phyloP scores from a whole-genome alignment of 2,888 invertebrate genomes.

The Eilema depressum region DNA sequence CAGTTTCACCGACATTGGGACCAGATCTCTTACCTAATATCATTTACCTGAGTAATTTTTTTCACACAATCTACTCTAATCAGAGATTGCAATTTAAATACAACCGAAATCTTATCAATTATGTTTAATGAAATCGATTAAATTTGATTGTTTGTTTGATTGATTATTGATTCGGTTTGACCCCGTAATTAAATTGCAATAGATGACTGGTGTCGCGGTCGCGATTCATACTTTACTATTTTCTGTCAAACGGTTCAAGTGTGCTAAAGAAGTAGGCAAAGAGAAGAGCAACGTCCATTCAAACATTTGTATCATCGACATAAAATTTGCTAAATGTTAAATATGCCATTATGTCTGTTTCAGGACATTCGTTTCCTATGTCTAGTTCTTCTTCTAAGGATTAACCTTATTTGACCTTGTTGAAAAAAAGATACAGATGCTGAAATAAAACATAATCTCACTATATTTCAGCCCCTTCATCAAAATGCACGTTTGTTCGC shows the following conservation, averaged over 20 bases:
- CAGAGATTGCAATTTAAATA: conserved; percentile 64
- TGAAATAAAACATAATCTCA: too few relatives aligned
- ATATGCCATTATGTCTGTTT: too few relatives aligned
- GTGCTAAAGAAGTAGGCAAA: background rate
- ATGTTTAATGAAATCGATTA: conserved; percentile 53
- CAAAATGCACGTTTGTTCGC: background rate
- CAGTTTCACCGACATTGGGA: conserved; percentile 80
- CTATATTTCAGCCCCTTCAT: background rate
- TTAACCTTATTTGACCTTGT: too few relatives aligned
- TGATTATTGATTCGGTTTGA: conserved; percentile 46
- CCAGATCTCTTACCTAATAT: conserved; percentile 74
- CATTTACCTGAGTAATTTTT: conserved; percentile 71
- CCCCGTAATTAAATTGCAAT: conserved; percentile 37
- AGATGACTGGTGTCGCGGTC: conserved; percentile 7
- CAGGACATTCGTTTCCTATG: too few relatives aligned
- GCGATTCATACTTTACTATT: background rate
- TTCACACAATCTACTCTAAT: conserved; percentile 51
- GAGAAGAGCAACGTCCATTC: too few relatives aligned
- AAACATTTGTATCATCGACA: too few relatives aligned
- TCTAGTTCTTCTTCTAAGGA: too few relatives aligned
- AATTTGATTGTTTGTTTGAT: conserved; percentile 34
- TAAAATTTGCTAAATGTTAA: too few relatives aligned
- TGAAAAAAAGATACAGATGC: too few relatives aligned
- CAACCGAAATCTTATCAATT: conserved; percentile 50
- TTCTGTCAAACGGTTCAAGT: background rate